Evolutionary conservation across 2,888 invertebrate species (phyloP), one percentile per base, ranked within the genome.

Genomic region (Lypha dubia): DNA sequence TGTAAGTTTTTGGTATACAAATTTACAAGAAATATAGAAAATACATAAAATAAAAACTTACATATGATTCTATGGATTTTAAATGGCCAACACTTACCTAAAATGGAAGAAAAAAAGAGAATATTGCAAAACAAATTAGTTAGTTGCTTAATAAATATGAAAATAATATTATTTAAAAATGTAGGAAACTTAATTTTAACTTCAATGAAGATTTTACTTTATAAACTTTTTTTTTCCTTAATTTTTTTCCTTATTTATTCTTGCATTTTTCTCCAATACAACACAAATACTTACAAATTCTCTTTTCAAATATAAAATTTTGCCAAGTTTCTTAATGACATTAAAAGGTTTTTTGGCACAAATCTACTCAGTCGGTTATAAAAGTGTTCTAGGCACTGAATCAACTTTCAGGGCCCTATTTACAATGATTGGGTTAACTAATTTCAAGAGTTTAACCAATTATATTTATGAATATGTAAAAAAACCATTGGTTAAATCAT

Each of bases 301-400:
- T 22, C 1, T 13, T 51, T 51, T 6, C 4, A 22, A 51, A 51
- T 22, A 13, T 51, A 20, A 32, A 46, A 35, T 32, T 74, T 74
- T 41, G 49, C 17, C 53, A 63, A 75, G n/a, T 44, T 53, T 65
- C 38, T 41, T 20, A 41, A 28, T 63, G 20, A 44, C 41, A 9
- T 56, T 67, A 65, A 76, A 65, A 76, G 46, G 53, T 13, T 56
- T 67, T 46, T 65, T 76, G 75, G 65, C 75, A 74, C 22, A 35
- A 62, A 38, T 44, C n/a, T n/a, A 44, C n/a, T 44, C n/a, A n/a
- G 20, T 28, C 28, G 28, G 28, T 5, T 28, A 41, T 38, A 44
- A 67, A 46, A 58, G 67, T 17, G 4, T 35, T 56, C 15, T 35
- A 65, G 22, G 3, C 32, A 58, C 1, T 17, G 11, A 24, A 11